These are phyloP conservation scores for Epistrophe grossulariae DNA, from an alignment of 2,888 invertebrate species.

Conservation along the genomic window DNA sequence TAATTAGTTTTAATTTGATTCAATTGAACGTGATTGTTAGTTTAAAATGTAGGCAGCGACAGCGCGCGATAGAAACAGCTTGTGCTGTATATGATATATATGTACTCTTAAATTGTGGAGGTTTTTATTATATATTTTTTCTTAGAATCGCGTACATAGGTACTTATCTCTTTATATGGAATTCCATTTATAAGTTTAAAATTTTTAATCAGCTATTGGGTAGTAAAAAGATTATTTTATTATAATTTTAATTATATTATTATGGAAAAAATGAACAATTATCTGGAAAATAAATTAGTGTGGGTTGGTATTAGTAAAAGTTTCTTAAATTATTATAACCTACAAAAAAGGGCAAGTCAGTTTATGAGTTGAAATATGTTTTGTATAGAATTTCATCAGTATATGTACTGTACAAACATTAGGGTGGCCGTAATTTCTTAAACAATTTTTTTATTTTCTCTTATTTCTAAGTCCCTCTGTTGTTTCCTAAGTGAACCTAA, in stretches of 20 bases:
- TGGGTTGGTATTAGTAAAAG: neutral
- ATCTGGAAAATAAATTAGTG: neutral
- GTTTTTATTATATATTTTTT: constrained; percentile 38
- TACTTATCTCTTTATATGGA: neutral
- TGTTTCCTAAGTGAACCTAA: no score
- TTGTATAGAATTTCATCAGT: no score
- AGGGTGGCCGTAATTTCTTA: no score
- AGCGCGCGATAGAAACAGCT: neutral
- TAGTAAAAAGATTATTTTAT: neutral
- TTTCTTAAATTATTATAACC: neutral
- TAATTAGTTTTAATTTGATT: constrained; percentile 73
- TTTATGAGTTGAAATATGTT: no score
- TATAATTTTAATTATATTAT: neutral
- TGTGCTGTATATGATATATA: neutral
- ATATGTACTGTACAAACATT: no score
- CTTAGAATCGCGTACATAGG: constrained; percentile 27
- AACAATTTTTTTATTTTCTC: no score
- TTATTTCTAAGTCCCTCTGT: no score
- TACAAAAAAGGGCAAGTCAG: no score
- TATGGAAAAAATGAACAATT: neutral
- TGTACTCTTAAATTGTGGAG: constrained; percentile 38
- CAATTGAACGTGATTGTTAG: constrained; percentile 68
- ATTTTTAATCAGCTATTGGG: neutral
- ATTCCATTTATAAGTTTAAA: neutral
- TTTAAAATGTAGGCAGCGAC: constrained; percentile 68